phyloP scores from a whole-genome alignment of 2,888 invertebrate species.

The Drosophila helvetica region DNA sequence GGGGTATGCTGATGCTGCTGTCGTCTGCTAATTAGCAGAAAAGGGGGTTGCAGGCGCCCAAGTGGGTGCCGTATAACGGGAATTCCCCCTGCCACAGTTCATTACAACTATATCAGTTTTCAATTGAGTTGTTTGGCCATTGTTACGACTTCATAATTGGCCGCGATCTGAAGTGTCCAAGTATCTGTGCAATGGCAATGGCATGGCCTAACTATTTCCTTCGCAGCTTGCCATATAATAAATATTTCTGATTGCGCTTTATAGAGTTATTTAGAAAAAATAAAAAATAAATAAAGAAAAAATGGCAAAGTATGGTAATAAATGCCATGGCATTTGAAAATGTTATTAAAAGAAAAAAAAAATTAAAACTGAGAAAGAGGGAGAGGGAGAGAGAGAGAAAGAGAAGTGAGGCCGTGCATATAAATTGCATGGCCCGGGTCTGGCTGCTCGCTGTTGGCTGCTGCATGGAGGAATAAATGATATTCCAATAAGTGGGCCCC shows the following conservation, averaged over 20 bases:
- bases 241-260: constrained; percentile 59
- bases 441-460: too few species aligned
- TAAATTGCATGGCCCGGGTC: constrained; percentile 65
- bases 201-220: constrained; percentile 36
- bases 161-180: neutral
- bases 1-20: constrained; percentile 25
- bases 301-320: constrained; percentile 72
- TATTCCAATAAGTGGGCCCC: constrained; percentile 28
- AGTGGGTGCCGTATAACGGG: too few species aligned
- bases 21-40: constrained; percentile 69
- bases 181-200: constrained; percentile 63
- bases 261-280: constrained; percentile 48
- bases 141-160: constrained; percentile 43
- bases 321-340: constrained; percentile 78
- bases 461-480: constrained; percentile 18
- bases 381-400: constrained; percentile 35
- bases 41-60: constrained; percentile 48
- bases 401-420: constrained; percentile 63
- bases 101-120: constrained; percentile 46
- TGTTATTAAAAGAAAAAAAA: constrained; percentile 61
- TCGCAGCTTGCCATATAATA: constrained; percentile 27
- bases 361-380: neutral
- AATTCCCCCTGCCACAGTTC: too few species aligned
- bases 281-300: constrained; percentile 7
- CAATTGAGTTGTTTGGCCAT: constrained; percentile 48